Conservation (phyloP, 1,140 invertebrate genomes). For the Onthophagus taurus region DNA sequence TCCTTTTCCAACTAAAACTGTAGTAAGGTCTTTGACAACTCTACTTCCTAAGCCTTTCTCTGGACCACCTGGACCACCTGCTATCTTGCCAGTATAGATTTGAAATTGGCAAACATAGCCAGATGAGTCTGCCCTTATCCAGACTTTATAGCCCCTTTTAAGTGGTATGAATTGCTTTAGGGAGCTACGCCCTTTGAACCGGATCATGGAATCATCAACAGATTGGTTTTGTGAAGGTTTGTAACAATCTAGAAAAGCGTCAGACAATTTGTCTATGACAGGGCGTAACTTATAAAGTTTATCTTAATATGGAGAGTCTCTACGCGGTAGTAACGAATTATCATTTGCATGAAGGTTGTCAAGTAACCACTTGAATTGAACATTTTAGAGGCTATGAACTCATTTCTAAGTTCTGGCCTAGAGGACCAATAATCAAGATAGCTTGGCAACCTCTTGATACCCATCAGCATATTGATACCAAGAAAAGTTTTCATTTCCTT, state of each 20-base stretch:
- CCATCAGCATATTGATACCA: conserved; percentile 20
- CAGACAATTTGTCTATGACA: neutral
- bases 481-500: conserved; percentile 20
- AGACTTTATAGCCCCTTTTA: conserved; percentile 33
- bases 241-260: neutral
- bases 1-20: conserved; percentile 8
- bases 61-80: neutral
- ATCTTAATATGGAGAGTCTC: neutral
- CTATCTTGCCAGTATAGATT: conserved; percentile 15
- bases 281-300: conserved; percentile 6
- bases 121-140: conserved; percentile 18
- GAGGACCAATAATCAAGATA: conserved; percentile 11
- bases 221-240: conserved; percentile 29
- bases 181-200: conserved; percentile 34
- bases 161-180: conserved; percentile 35
- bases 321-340: conserved; percentile 3
- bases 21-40: conserved; percentile 15
- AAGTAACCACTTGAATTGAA: conserved; percentile 8
- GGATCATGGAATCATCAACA: conserved; percentile 30
- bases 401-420: neutral
- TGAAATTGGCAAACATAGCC: conserved; percentile 17
- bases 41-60: conserved; percentile 13
- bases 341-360: too few species aligned
- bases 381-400: conserved; percentile 1
- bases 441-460: conserved; percentile 4